Conservation (phyloP, 2,113 vertebrate genomes). For the Azemiops feae region DNA sequence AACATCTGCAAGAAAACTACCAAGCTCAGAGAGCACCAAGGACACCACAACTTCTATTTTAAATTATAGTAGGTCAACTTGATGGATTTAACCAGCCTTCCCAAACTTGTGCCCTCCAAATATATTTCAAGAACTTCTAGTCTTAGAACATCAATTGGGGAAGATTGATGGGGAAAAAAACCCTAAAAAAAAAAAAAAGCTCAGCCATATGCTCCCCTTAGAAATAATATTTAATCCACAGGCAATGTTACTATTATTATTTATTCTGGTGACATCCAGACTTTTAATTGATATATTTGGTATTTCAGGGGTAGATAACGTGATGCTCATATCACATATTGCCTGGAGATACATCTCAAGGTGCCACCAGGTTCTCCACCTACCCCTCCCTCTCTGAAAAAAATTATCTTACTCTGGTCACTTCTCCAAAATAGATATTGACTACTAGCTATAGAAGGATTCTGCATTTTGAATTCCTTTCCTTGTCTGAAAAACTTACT, state of each 20-base stretch:
- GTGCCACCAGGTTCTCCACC: not conserved
- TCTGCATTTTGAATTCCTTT: not conserved
- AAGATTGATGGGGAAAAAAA: not conserved
- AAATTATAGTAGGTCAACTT: not conserved
- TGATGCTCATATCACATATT: not conserved
- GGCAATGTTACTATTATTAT: not conserved
- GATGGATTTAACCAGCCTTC: not conserved
- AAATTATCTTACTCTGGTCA: not conserved
- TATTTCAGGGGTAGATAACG: not conserved
- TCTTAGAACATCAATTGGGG: not conserved
- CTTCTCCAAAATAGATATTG: not conserved
- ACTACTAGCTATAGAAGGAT: not conserved
- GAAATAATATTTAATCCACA: not conserved
- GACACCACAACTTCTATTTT: not conserved
- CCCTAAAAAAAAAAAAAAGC: no score
- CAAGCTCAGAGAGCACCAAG: not conserved
- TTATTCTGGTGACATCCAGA: not conserved
- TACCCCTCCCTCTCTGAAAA: not conserved
- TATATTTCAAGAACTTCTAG: not conserved
- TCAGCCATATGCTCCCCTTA: not conserved
- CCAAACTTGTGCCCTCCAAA: not conserved
- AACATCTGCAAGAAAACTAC: not conserved
- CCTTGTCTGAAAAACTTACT: not conserved
- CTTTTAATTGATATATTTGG: not conserved
- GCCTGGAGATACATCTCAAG: not conserved